Evolutionary conservation across 2,888 invertebrate species (phyloP).

Genomic region (Ametastegia equiseti): DNA sequence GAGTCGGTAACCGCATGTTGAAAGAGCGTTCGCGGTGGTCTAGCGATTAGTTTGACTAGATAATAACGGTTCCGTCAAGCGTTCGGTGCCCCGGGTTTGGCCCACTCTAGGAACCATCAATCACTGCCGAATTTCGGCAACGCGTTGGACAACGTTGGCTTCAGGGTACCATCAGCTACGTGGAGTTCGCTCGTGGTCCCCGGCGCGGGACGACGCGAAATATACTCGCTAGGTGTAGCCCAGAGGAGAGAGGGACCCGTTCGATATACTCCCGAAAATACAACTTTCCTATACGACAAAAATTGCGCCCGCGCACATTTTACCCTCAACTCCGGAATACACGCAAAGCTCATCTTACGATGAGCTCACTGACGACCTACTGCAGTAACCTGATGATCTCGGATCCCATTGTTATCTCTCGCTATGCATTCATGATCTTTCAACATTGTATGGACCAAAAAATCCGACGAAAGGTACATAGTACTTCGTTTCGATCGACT

Average conservation of each 20-base stretch:
- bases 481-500: too few relatives aligned
- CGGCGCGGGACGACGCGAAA: conserved; percentile 50
- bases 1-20: background rate
- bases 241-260: conserved; percentile 59
- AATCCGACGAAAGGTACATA: too few relatives aligned
- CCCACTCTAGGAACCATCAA: conserved; percentile 75
- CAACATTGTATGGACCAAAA: too few relatives aligned
- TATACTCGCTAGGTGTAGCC: conserved; percentile 49
- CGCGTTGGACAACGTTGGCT: conserved; percentile 73
- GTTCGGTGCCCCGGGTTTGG: conserved; percentile 60
- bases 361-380: too few relatives aligned
- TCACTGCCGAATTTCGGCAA: conserved; percentile 75
- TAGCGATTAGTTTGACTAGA: background rate
- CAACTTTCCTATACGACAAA: background rate
- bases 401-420: too few relatives aligned
- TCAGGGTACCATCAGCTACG: conserved; percentile 74
- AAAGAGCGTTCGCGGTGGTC: background rate
- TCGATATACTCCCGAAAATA: conserved; percentile 71
- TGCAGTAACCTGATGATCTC: too few relatives aligned
- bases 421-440: too few relatives aligned
- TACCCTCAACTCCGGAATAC: background rate
- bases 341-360: background rate
- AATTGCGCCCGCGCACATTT: background rate
- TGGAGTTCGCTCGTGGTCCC: conserved; percentile 70
- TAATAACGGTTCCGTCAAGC: background rate